Conservation (phyloP, 2,888 invertebrate genomes). For the Drosophila algonquin region DNA sequence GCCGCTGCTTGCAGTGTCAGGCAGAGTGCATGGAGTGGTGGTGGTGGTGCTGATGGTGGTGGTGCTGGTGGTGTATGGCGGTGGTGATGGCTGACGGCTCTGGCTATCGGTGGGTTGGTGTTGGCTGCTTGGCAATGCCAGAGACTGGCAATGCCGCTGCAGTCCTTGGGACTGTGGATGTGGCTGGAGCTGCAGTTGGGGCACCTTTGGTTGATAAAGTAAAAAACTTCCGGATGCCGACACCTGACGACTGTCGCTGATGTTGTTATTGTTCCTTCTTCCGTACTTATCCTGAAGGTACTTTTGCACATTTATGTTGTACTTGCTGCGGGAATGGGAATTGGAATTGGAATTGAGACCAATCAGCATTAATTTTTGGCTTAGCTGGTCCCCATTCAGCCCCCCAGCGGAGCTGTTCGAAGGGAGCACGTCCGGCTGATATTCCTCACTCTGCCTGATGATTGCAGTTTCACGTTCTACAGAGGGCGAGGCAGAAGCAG, state of each 20-base stretch:
- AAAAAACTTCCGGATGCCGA: background rate
- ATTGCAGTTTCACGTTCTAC: background rate
- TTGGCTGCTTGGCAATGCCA: constrained; percentile 1
- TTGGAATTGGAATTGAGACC: background rate
- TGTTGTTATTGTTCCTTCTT: constrained; percentile 1
- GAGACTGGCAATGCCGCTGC: background rate
- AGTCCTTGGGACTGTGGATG: background rate
- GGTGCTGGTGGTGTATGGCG: background rate
- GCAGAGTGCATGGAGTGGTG: background rate
- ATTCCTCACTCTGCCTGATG: constrained; percentile 22
- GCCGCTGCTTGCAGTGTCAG: background rate
- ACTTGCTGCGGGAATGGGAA: constrained; percentile 32
- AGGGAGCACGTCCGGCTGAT: constrained; percentile 41
- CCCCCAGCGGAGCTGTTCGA: constrained; percentile 10
- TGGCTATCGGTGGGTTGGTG: background rate
- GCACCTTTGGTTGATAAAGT: background rate
- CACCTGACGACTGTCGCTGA: background rate
- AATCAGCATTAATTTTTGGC: background rate
- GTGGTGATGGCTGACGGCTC: background rate
- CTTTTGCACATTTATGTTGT: constrained; percentile 52
- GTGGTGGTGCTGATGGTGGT: background rate
- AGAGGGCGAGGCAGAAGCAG: no score
- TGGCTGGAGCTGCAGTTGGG: background rate
- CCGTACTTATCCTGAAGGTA: constrained; percentile 49
- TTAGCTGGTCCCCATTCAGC: background rate